Evolutionary conservation across 2,113 vertebrate genomes (phyloP), one percentile per base, ranked within the genome.

Genomic region (Delphinus delphis): DNA sequence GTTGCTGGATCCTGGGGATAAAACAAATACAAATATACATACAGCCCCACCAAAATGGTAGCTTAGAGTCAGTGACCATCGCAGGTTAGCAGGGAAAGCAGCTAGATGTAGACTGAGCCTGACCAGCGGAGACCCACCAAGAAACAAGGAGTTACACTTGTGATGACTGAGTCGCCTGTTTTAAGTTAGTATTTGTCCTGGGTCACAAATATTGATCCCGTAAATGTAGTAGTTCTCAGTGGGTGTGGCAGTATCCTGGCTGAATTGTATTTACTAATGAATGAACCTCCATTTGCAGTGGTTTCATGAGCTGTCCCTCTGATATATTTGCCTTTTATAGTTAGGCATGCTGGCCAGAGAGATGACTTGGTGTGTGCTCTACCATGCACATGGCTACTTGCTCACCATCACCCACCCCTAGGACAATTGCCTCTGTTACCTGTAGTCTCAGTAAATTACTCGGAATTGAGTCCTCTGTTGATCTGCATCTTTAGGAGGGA

Each of bases 401-500:
- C 95, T 93, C 97, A 93, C 97, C 96, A 21, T 47, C 47, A 58
- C 97, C 87, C 55, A 87, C 81, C 58, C 94, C 94, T 94, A 88
- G 62, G 93, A 98, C 98, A 97, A 98, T 95, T 98, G 97, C 96
- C 94, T 93, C 97, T 89, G 90, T 98, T 98, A 98, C 96, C 92
- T 97, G 93, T 97, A 97, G 89, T 98, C 97, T 98, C 92, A 94
- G 93, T 96, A 95, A 98, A 97, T 98, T 97, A 98, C 97, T 98
- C 98, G 93, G 80, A 98, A 67, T 58, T 96, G 53, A 98, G 86
- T 95, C 94, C 97, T 92, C 44, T 93, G 93, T 88, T 97, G 96
- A 93, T 97, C 84, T 97, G 81, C 88, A 97, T 94, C 97, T 98
- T 98, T 94, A 95, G 96, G 94, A 97, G 67, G 95, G 94, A 97